Conservation (phyloP, 2,797 vertebrate genomes). For the Pempheris klunzingeri region DNA sequence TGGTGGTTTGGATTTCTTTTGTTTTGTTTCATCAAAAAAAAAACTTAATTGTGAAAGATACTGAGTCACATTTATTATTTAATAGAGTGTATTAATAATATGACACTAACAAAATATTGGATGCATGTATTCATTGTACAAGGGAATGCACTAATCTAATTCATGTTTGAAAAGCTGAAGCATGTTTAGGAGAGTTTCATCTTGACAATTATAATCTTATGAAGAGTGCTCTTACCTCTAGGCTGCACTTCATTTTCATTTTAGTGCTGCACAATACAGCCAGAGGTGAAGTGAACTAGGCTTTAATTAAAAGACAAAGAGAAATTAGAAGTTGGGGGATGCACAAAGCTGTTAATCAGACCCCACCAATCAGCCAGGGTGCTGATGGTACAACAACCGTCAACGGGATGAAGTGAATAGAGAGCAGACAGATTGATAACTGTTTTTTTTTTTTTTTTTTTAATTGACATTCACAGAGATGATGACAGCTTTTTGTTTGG, state of each 20-base stretch:
- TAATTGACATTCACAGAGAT: slow-evolving; percentile 62
- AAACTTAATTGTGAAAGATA: no score
- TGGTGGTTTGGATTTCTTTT: slow-evolving; percentile 2
- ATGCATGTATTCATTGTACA: slow-evolving; percentile 59
- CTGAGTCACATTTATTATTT: slow-evolving; percentile 64
- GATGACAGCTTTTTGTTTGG: slow-evolving; percentile 40
- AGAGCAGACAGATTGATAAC: slow-evolving; percentile 52
- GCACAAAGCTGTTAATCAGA: slow-evolving; percentile 78
- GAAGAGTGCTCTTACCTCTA: slow-evolving; percentile 66
- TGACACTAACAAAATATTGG: slow-evolving; percentile 64
- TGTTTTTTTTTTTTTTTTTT: slow-evolving; percentile 36
- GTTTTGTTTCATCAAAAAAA: slow-evolving; percentile 34
- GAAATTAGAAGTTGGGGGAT: slow-evolving; percentile 73
- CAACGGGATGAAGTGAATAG: slow-evolving; percentile 50
- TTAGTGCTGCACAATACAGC: slow-evolving; percentile 75
- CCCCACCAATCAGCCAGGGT: slow-evolving; percentile 72
- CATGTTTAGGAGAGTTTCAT: slow-evolving; percentile 74
- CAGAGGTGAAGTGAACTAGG: slow-evolving; percentile 78
- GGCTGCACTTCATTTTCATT: slow-evolving; percentile 76
- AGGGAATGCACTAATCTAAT: slow-evolving; percentile 56
- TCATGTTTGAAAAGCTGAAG: slow-evolving; percentile 68
- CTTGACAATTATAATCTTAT: slow-evolving; percentile 77
- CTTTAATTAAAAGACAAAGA: slow-evolving; percentile 85
- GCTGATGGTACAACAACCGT: slow-evolving; percentile 54
- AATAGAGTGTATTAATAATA: slow-evolving; percentile 67